Percentiles rank a stretch among this genome's conserved stretches.
These are phyloP conservation scores for Hypena proboscidalis DNA, from an alignment of 2,888 invertebrate species.

Conservation along the genomic window DNA sequence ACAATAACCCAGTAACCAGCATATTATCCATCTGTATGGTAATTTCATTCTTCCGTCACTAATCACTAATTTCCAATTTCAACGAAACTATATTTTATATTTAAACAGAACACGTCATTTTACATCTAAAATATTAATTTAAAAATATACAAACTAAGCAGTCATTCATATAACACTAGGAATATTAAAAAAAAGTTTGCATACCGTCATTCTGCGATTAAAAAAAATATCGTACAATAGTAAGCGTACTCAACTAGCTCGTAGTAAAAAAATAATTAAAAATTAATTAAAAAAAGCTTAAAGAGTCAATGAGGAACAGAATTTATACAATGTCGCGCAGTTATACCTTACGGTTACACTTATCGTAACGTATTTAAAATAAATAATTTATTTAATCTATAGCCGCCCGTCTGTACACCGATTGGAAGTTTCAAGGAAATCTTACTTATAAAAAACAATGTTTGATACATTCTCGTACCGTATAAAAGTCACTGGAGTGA, in stretches of 20 bases:
- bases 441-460: constrained; percentile 24
- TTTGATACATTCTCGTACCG: constrained; percentile 12
- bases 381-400: constrained; percentile 59
- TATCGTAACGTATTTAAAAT: constrained; percentile 48
- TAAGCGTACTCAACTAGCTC: constrained; percentile 81
- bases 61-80: constrained; percentile 54
- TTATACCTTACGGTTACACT: constrained; percentile 39
- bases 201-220: constrained; percentile 59
- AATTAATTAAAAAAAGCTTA: constrained; percentile 53
- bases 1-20: constrained; percentile 23
- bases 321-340: constrained; percentile 56
- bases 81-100: constrained; percentile 61
- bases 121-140: constrained; percentile 67
- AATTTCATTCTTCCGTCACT: constrained; percentile 48
- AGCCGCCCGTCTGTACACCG: constrained; percentile 37
- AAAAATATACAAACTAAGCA: constrained; percentile 82
- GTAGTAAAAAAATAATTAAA: constrained; percentile 69
- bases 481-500: constrained; percentile 15
- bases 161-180: constrained; percentile 81
- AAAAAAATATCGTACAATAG: constrained; percentile 76
- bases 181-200: constrained; percentile 63
- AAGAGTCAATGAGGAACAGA: constrained; percentile 68
- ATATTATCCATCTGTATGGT: constrained; percentile 39
- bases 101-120: constrained; percentile 68
- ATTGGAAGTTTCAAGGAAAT: constrained; percentile 10